Base-by-base conservation (phyloP, 2,888 invertebrate species). In the Schizotus pectinicornis region DNA sequence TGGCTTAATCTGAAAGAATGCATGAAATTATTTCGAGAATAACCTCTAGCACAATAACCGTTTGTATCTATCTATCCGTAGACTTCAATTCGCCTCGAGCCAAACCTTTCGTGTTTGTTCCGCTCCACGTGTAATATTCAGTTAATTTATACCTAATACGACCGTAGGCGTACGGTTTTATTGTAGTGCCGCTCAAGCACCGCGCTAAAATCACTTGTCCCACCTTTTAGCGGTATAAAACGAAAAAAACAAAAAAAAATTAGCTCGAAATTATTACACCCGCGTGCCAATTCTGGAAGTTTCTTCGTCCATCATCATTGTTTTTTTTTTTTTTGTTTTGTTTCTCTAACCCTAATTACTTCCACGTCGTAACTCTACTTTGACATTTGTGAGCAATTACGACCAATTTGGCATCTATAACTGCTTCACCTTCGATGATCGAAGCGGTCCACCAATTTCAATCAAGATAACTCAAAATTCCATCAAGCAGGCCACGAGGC, bases 1-100 rank as follows among this genome's bases (percentile, higher is more conserved):
- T 53, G 58, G 49, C 49, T 42, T 58, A 58, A 58, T 58, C 48
- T 48, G 11, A 48, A 58, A 58, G 58, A 58, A 58, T 58, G 58
- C 53, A 58, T 58, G 58, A 58, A 58, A 58, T 58, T 58, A 58
- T 58, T 49, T 53, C 33, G 38, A 48, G 42, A 50, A 6, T 32
- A 38, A 37, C 32, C 22, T 38, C 32, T 38, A 41, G 42, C 36
- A 50, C 35, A 30, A 2, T 8, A 22, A 42, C 42, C 42, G 32
- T 42, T 42, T 22, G 22, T 22, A 22, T 22, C 22, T 22, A 22
- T 22, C 22, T 22, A 22, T 46, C 38, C 37, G 37, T 51, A 35
- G 33, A 43, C 7, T 42, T 53, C 14, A 34, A 53, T 43, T 48
- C 37, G 47, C 57, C 47, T 39, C 13, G n/a, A 51, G 57, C 47